Base-by-base conservation (phyloP, 2,113 vertebrate genomes). In the Notarius quadriscutis region DNA sequence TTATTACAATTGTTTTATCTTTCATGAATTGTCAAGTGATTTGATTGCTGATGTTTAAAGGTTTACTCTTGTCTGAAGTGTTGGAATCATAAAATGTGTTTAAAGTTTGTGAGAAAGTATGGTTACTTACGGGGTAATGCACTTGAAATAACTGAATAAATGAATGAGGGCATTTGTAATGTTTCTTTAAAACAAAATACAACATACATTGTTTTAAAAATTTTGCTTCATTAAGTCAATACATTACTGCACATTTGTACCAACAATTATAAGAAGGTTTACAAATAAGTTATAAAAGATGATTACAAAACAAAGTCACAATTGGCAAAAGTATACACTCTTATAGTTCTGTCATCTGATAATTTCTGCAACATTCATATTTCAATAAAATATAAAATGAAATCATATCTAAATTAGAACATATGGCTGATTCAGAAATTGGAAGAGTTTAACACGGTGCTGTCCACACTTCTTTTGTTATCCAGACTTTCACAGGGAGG, bases 211-310 rank as follows among this genome's bases (percentile, higher is more conserved):
- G 11, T 60, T 60, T 48, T 41, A 71, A 65, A 80, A 48, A 50
- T 53, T 60, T 57, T 58, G 81, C 88, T 91, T 90, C 1, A 91
- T 92, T 87, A 0, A 62, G 10, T 27, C 51, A 89, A 82, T 62
- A 81, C 77, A 79, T 18, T 7, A 41, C 80, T 84, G 2, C 7
- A 89, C 6, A 15, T 88, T 88, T 51, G n/a, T 48, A 82, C 9
- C 25, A 87, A 85, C 60, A 83, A 84, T 88, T 85, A 90, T 75
- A 86, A 6, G 63, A 67, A 87, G 87, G 72, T 86, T 89, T 87
- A 81, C 51, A 86, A 89, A 91, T 87, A 94, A 94, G 82, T 94
- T 93, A 93, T 69, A 53, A 58, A 82, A 80, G 82, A 1, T 12
- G 72, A 84, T 85, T 55, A 86, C 4, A 20, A 48, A 87, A 87